These are phyloP conservation scores for Brevimyrus niger DNA, from an alignment of 2,113 vertebrate genomes.

Conservation along the genomic window DNA sequence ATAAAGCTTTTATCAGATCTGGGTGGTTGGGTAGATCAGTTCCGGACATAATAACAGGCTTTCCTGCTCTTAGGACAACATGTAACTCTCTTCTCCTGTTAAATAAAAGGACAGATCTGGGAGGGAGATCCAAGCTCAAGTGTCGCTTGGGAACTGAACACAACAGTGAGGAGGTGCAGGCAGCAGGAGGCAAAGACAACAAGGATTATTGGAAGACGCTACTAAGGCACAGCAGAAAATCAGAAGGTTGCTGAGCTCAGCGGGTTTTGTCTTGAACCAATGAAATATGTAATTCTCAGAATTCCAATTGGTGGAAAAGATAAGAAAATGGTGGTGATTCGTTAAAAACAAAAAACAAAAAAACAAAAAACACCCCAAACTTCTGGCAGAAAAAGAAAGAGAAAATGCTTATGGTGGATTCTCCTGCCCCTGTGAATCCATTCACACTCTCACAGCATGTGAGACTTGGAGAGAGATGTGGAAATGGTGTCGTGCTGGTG, in stretches of 20 bases:
- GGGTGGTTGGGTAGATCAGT: not conserved
- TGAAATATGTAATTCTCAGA: not conserved
- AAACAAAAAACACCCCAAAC: not conserved
- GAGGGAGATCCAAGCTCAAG: not conserved
- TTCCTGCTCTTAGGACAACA: not conserved
- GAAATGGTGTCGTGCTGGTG: not conserved
- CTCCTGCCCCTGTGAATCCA: constrained; percentile 2
- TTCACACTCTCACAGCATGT: not conserved
- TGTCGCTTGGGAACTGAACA: not conserved
- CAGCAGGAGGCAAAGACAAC: not conserved
- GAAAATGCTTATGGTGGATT: not conserved
- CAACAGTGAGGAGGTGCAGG: not conserved
- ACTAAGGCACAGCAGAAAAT: not conserved
- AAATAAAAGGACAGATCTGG: not conserved
- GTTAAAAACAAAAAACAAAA: no score
- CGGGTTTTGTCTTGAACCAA: not conserved
- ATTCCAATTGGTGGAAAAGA: not conserved
- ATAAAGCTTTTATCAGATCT: not conserved
- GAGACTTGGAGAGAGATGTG: not conserved
- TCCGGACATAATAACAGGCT: not conserved
- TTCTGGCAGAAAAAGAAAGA: not conserved
- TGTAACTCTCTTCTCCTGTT: not conserved
- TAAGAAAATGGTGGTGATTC: not conserved
- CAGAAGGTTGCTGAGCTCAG: not conserved
- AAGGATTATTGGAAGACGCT: not conserved